Evolutionary conservation across 2,113 vertebrate genomes (phyloP), one percentile per base, ranked within the genome.

Genomic region (Hemicordylus capensis): DNA sequence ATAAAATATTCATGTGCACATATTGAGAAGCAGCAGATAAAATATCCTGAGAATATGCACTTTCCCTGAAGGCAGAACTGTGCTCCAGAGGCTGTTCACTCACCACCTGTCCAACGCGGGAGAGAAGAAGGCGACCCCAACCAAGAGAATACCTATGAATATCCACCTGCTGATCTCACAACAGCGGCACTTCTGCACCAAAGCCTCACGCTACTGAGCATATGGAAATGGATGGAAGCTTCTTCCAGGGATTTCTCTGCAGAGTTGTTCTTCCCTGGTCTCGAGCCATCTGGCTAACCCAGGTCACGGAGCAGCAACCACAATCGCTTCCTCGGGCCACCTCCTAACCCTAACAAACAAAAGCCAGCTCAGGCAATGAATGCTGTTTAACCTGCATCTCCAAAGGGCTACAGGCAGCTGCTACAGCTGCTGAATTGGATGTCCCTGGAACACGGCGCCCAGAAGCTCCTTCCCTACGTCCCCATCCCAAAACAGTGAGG

Each of bases 391-490:
- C 83, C 83, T 56, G 34, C 61, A 66, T 1, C 39, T 54, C 20
- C 28, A 51, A 20, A 61, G 0, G 1, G 31, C 4, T 9, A 2
- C 3, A 0, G 0, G 22, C 15, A 59, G 31, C 3, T 2, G 9
- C 28, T 24, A 6, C 11, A 1, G 11, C 11, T 1, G n/a, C 67
- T 31, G 84, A 42, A 39, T 44, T 28, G 39, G 6, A 48, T 5
- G 6, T 28, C 31, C 63, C 17, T 14, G 34, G 14, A 1, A 34
- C 3, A 66, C 64, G 10, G 12, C n/a, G 3, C 31, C n/a, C n/a
- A n/a, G 31, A 37, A 69, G 66, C 37, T 24, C 66, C 22, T 54
- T 10, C n/a, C 19, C 66, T 4, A 17, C 66, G 20, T 28, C 76
- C 14, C 2, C 66, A 69, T 73, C 14, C 2, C 66, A 69, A 67